phyloP scores from a whole-genome alignment of 1,140 invertebrate species.

The Pogonognathellus flavescens region DNA sequence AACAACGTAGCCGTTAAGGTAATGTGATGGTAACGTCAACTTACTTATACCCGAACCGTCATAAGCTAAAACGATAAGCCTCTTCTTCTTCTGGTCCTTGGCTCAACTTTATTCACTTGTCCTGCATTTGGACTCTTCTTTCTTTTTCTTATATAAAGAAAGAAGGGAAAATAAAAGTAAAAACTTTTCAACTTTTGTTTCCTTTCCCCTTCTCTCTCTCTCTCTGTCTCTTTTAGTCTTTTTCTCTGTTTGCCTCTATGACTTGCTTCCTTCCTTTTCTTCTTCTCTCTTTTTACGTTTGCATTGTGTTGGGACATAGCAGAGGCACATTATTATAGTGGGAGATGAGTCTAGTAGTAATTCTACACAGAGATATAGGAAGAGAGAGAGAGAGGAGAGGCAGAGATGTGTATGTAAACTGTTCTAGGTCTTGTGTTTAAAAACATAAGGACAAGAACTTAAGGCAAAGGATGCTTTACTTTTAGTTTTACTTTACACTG shows the following conservation, averaged over 20 bases:
- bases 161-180: slow-evolving; percentile 39
- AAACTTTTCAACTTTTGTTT: slow-evolving; percentile 34
- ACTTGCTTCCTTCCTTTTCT: slow-evolving; percentile 42
- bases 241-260: slow-evolving; percentile 32
- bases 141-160: not conserved
- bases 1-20: slow-evolving; percentile 13
- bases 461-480: not conserved
- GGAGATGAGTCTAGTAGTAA: too few species aligned
- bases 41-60: not conserved
- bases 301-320: too few species aligned
- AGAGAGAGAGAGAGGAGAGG: too few species aligned
- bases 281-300: not conserved
- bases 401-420: too few species aligned
- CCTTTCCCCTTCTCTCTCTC: not conserved
- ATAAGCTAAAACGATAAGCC: slow-evolving; percentile 46
- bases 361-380: too few species aligned
- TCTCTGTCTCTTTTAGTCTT: not conserved
- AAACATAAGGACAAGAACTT: slow-evolving; percentile 5
- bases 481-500: slow-evolving; percentile 18
- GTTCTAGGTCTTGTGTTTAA: not conserved
- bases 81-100: not conserved
- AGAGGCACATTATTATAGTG: too few species aligned
- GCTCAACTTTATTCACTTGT: too few species aligned
- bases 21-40: slow-evolving; percentile 25
- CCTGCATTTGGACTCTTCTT: too few species aligned